Base-by-base conservation (phyloP, 2,888 invertebrate species). In the Rugalucina vietnamica region DNA sequence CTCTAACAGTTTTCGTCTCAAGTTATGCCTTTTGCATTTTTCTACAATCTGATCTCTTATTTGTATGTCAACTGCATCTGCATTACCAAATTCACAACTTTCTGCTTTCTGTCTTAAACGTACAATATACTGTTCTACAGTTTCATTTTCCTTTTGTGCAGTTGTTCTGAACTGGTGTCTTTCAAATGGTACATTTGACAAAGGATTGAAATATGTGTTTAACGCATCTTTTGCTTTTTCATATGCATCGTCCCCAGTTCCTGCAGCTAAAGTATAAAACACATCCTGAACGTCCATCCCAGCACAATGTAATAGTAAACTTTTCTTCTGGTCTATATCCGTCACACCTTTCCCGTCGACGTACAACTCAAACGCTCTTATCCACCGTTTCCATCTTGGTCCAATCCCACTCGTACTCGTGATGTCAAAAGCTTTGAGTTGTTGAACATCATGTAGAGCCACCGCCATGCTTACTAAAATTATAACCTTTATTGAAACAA, bases 71-170 rank as follows among this genome's bases (percentile, higher is more conserved):
- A n/a, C n/a, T n/a, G n/a, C n/a, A n/a, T n/a, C n/a, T n/a, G n/a
- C n/a, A n/a, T n/a, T n/a, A n/a, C n/a, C n/a, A n/a, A n/a, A n/a
- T n/a, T n/a, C n/a, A n/a, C n/a, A n/a, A n/a, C n/a, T n/a, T n/a
- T n/a, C n/a, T n/a, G 77, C 75, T 43, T 76, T 70, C 32, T 77
- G 74, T 65, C 78, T 74, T 24, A 82, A 32, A 1, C 82, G 36
- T 0, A 80, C 82, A 18, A 85, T 78, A n/a, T 57, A 85, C n/a
- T 79, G 76, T n/a, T 85, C 82, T 37, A 85, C 39, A n/a, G 77
- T 80, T 79, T 85, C 79, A 24, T 21, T 18, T 5, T 71, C 21
- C 12, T 18, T 5, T 27, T 86, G 85, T 0, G 29, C 0, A 50
- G 69, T 77, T 0, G 70, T 14, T 18, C 82, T 69, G 24, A 85